Base-by-base conservation (phyloP, 2,113 vertebrate genomes). In the Saguinus midas region DNA sequence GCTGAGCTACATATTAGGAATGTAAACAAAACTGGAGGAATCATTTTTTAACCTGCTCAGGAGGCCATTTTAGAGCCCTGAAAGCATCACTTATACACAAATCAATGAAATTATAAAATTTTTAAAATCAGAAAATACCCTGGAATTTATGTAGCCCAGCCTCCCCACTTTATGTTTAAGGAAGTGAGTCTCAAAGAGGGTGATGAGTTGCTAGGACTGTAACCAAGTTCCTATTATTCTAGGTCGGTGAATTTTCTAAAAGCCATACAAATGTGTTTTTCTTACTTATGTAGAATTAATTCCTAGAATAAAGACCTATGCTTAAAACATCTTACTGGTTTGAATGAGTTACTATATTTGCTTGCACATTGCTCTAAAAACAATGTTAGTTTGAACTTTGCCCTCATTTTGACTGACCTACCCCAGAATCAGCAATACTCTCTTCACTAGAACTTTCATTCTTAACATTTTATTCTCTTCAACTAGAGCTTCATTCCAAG, bases 371-470 rank as follows among this genome's bases (percentile, higher is more conserved):
- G 66, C 45, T 96, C 61, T 91, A 81, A 92, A 95, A 83, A 85
- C 48, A 92, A 8, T 86, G 55, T 96, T 96, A 94, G 85, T 95
- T 90, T 94, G 85, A 96, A 93, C 79, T 91, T 97, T 88, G 40
- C 82, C 57, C 57, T 94, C 66, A 57, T 96, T 94, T 97, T 96
- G 92, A 66, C 78, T 86, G 57, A 96, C 37, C 72, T 96, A 89
- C 66, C 70, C 86, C 86, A 68, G 73, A 88, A 91, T 95, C 35
- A 43, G 43, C 81, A 57, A 86, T 35, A 50, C 58, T 72, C 92
- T 79, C 92, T 93, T 92, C 32, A 2, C 37, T 85, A 81, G 76
- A 89, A 91, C 73, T 83, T 91, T 86, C 72, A 57, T 83, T 95
- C 89, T 87, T 97, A 94, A 80, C 25, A 79, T 89, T 91, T 75